phyloP scores from a whole-genome alignment of 2,797 vertebrate genomes.

The Microctenopoma lineatum region DNA sequence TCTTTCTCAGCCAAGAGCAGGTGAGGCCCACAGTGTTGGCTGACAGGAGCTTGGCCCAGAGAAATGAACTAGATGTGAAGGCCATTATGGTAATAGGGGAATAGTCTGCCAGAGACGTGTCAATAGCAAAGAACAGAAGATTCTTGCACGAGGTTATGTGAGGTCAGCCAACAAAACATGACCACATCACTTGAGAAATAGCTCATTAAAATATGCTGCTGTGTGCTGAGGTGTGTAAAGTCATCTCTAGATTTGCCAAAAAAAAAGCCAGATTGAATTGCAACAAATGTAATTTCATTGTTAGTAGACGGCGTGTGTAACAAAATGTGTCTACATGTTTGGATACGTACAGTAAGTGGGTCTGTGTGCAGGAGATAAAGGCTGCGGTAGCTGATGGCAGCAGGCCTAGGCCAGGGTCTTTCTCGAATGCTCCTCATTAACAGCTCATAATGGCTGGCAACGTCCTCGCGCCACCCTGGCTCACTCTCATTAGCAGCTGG shows the following conservation, averaged over 20 bases:
- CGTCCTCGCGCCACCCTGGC: constrained; percentile 77
- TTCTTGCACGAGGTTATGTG: constrained; percentile 80
- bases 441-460: constrained; percentile 91
- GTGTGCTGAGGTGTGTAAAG: constrained; percentile 51
- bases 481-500: constrained; percentile 95
- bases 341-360: constrained; percentile 43
- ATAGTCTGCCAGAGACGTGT: constrained; percentile 82
- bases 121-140: constrained; percentile 85
- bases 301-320: constrained; percentile 16
- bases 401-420: constrained; percentile 83
- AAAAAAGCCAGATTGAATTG: constrained; percentile 31
- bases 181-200: constrained; percentile 83
- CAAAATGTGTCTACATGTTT: constrained; percentile 26
- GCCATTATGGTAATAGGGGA: constrained; percentile 85
- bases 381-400: constrained; percentile 62
- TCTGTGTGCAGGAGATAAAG: constrained; percentile 66
- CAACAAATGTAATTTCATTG: constrained; percentile 18
- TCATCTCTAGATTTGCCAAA: constrained; percentile 26
- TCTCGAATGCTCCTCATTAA: constrained; percentile 92
- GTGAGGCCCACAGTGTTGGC: constrained; percentile 81
- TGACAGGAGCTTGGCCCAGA: constrained; percentile 82
- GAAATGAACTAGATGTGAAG: constrained; percentile 80
- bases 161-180: constrained; percentile 88
- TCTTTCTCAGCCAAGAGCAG: constrained; percentile 80
- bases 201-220: constrained; percentile 86